A percentile compares a stretch with the other conserved stretches of the same genome.
These are phyloP conservation scores for Lepidurus arcticus DNA, from an alignment of 1,140 invertebrate genomes.

Conservation along the genomic window DNA sequence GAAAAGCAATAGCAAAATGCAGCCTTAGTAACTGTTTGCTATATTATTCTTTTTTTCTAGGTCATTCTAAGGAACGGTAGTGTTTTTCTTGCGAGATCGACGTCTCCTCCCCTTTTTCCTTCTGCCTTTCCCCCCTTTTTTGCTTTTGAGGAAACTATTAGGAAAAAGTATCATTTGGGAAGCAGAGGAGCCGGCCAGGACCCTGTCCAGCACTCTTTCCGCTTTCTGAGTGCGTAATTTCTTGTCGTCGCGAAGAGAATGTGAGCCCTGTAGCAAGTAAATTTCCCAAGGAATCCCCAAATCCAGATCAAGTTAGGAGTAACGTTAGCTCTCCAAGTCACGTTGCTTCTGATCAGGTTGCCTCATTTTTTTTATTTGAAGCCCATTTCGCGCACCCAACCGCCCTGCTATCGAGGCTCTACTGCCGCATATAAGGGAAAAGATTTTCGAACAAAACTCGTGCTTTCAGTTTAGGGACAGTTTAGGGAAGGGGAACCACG, in stretches of 20 bases:
- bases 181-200: not conserved
- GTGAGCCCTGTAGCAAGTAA: not conserved
- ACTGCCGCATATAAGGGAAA: too few species aligned
- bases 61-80: too few species aligned
- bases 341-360: slow-evolving; percentile 14
- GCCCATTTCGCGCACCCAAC: not conserved
- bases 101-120: too few species aligned
- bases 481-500: too few species aligned
- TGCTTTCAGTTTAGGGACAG: too few species aligned
- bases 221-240: slow-evolving; percentile 4
- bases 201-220: not conserved
- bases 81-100: too few species aligned
- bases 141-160: not conserved
- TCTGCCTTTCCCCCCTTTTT: too few species aligned
- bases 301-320: slow-evolving; percentile 11
- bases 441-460: too few species aligned
- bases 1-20: too few species aligned
- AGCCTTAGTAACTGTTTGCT: too few species aligned
- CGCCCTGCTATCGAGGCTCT: not conserved
- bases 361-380: not conserved
- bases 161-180: not conserved
- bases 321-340: not conserved
- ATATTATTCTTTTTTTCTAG: too few species aligned
- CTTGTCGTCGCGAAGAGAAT: slow-evolving; percentile 7
- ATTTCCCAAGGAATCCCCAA: not conserved